Evolutionary conservation across 2,797 vertebrate species (phyloP), one percentile per base, ranked within the genome.

Genomic region (Falco concolor): DNA sequence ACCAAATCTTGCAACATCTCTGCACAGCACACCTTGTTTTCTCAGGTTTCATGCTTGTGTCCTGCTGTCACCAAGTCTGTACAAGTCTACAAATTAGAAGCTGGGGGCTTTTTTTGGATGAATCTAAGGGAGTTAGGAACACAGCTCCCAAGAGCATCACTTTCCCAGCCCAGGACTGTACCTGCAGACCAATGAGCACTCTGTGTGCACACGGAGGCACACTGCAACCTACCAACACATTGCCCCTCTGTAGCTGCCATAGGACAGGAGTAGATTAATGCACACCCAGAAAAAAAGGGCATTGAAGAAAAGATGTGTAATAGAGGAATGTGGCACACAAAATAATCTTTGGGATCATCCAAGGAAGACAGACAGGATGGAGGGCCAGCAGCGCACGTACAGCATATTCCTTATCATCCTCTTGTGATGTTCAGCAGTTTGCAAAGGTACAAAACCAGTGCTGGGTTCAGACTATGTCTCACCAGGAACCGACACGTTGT

Each of bases 171-270:
- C 30, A 63, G 73, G 38, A 40, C 27, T n/a, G 18, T 64, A 36
- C 16, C 24, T 78, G 57, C 1, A 2, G 32, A 44, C 30, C 1
- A 9, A 64, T 27, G 25, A 76, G 9, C 24, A 6, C 50, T 19
- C 70, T 42, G 59, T 1, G 4, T 9, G 13, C 17, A n/a, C 13
- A 9, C 0, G 0, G 72, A 74, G 40, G 38, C 47, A 64, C 18
- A 1, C 6, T 50, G 72, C 56, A 80, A 64, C n/a, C 56, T 74
- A 52, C 54, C 40, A 59, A 75, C 49, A 40, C 7, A 2, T 3
- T 42, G 30, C 28, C 93, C 24, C 28, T 77, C 75, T 77, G 36
- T 20, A 89, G 57, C 53, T 73, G 61, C 49, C 28, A 21, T 5
- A 27, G 32, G 56, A 34, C 36, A 75, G 42, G 8, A 86, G 42